A percentile compares a stretch with the other conserved stretches of the same genome.
Evolutionary conservation across 92 coral and sea anemone genomes (phyloP).

Genomic region (Anthopleura xanthogrammica): DNA sequence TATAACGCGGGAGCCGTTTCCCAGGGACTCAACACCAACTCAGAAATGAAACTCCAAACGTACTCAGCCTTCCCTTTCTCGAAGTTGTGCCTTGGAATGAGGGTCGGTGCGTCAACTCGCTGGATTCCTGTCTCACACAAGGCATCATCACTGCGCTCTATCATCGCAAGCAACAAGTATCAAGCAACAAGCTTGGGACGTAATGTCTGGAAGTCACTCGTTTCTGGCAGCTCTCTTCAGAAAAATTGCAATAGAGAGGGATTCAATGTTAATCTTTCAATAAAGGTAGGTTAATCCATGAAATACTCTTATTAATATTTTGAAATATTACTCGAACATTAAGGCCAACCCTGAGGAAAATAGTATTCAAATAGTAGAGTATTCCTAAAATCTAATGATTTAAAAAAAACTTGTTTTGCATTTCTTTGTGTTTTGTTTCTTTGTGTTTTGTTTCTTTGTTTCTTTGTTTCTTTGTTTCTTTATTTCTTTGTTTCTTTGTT

Average conservation of each 20-base stretch:
- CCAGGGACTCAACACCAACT: conserved; percentile 26
- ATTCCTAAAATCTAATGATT: too few species aligned
- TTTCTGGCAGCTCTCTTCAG: conserved; percentile 13
- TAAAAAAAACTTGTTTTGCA: too few species aligned
- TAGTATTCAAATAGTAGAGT: too few species aligned
- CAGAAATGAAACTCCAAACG: conserved; percentile 44
- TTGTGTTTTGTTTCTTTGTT: too few species aligned
- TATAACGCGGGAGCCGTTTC: conserved; percentile 20
- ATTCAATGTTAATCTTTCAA: not conserved
- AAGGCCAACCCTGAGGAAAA: too few species aligned
- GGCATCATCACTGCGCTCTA: not conserved
- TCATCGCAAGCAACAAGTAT: conserved; percentile 6
- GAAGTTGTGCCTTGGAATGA: conserved; percentile 47
- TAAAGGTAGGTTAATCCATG: not conserved
- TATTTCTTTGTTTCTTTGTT: too few species aligned
- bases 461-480: too few species aligned
- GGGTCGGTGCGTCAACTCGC: conserved; percentile 10
- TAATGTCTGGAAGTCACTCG: not conserved
- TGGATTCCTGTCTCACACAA: conserved; percentile 21
- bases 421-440: too few species aligned
- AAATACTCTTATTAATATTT: too few species aligned
- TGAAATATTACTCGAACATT: too few species aligned
- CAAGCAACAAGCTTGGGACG: not conserved
- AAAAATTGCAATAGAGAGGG: conserved; percentile 7
- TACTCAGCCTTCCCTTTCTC: conserved; percentile 34